Base-by-base conservation (phyloP, 2,888 invertebrate genomes). In the Cheilosia scutellata region DNA sequence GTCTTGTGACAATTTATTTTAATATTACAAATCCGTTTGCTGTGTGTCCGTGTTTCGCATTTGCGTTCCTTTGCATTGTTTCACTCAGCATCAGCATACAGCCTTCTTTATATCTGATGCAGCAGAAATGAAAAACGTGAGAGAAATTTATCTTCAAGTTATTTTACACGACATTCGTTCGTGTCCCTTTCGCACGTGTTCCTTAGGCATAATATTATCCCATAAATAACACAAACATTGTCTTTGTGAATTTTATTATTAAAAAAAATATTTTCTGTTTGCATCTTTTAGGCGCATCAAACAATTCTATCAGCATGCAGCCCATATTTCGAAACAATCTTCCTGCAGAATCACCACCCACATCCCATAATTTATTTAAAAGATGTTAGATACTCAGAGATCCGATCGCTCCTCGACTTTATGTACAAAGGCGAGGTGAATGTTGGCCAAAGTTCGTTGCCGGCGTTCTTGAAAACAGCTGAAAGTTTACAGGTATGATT, bases 361-460 rank as follows among this genome's bases (percentile, higher is more conserved):
- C 97, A 97, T 93, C 97, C 97, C 84, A 97, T 97, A 92, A 97
- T 97, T 93, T 97, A 97, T 93, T 95, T 97, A 91, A 97, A 97
- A 95, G 97, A 97, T 95, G 97, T 97, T 92, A 95, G 96, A 93
- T 96, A 95, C 92, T 95, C 95, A 92, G 97, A 97, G 93, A 97
- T 97, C 95, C 96, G 96, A 93, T 97, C 97, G 89, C 94, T 97
- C 91, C 94, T 97, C 92, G 97, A 96, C 94, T 98, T 97, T 93
- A 97, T 98, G 97, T 98, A 98, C 94, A 97, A 96, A 94, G 95
- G 95, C 89, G 96, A 97, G 94, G 96, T 96, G 90, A 97, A 97
- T 93, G 97, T 97, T 93, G 97, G 97, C 91, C 97, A 97, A 94
- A 96, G 97, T 93, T 95, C 97, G 93, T 94, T 97, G 93, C 96